Percentiles rank a stretch among this genome's conserved stretches.
phyloP scores from a whole-genome alignment of 1,140 invertebrate genomes.

The Megathymus violae region DNA sequence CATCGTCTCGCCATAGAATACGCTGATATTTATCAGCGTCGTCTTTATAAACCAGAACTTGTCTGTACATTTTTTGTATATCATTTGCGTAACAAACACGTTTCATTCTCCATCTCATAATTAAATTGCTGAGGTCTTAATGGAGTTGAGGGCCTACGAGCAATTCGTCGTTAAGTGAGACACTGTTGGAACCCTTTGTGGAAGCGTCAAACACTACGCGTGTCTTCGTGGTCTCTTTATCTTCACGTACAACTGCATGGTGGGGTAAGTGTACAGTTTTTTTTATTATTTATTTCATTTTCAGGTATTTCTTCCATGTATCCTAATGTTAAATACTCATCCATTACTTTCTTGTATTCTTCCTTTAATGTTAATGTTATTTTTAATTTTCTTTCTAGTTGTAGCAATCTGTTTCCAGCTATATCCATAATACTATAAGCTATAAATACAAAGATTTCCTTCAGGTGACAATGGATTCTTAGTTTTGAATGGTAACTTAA shows the following conservation, averaged over 20 bases:
- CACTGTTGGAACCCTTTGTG: conserved; percentile 35
- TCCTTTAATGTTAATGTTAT: background rate
- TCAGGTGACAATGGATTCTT: conserved; percentile 11
- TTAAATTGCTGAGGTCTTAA: conserved; percentile 12
- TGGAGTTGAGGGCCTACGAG: conserved; percentile 23
- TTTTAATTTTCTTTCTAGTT: conserved; percentile 32
- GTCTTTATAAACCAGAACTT: conserved; percentile 7
- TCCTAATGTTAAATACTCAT: conserved; percentile 31
- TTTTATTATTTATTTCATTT: conserved; percentile 21
- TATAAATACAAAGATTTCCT: too few relatives aligned
- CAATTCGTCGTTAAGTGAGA: conserved; percentile 25
- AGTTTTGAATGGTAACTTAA: conserved; percentile 35
- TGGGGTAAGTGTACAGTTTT: conserved; percentile 61
- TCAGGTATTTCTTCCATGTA: conserved; percentile 32
- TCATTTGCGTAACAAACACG: conserved; percentile 13
- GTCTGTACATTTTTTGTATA: conserved; percentile 32
- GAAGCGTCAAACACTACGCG: conserved; percentile 71
- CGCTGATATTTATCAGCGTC: conserved; percentile 23
- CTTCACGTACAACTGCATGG: conserved; percentile 57
- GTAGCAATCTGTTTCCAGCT: conserved; percentile 21
- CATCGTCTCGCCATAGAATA: conserved; percentile 39
- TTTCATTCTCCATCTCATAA: conserved; percentile 26
- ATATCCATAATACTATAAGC: conserved; percentile 24
- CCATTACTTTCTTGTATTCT: conserved; percentile 33
- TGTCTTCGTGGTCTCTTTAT: conserved; percentile 53